These are phyloP conservation scores for Colius striatus DNA, from an alignment of 2,113 vertebrate genomes.

Conservation along the genomic window DNA sequence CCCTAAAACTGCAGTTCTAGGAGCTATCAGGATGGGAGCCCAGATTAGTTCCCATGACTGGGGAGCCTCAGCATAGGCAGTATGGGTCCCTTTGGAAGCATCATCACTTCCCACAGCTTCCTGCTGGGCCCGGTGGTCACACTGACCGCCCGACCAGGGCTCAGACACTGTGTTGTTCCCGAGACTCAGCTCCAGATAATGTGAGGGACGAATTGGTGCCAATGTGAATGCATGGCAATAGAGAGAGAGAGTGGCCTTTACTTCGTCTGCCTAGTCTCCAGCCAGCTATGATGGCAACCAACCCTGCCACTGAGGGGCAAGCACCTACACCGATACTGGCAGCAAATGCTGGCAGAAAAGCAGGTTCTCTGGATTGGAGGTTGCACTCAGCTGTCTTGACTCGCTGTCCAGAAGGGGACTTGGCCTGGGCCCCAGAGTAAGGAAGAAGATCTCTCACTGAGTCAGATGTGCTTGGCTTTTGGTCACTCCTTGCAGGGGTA, in stretches of 20 bases:
- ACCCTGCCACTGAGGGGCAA: accelerated
- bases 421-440: not conserved
- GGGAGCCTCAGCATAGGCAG: not conserved
- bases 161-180: accelerated
- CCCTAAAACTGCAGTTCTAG: accelerated
- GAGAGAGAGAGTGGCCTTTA: not conserved
- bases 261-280: not conserved
- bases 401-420: not conserved
- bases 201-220: not conserved
- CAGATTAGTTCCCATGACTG: accelerated
- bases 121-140: accelerated
- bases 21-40: not conserved
- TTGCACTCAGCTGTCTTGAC: not conserved
- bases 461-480: not conserved
- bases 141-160: accelerated
- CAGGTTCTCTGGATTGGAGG: not conserved
- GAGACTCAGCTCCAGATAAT: accelerated
- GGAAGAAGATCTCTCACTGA: not conserved
- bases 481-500: not conserved
- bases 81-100: not conserved
- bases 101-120: not conserved
- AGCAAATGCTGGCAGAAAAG: not conserved
- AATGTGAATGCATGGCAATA: accelerated
- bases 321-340: not conserved
- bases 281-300: accelerated